phyloP scores from a whole-genome alignment of 2,888 invertebrate genomes.

The Ennomos erosarius region DNA sequence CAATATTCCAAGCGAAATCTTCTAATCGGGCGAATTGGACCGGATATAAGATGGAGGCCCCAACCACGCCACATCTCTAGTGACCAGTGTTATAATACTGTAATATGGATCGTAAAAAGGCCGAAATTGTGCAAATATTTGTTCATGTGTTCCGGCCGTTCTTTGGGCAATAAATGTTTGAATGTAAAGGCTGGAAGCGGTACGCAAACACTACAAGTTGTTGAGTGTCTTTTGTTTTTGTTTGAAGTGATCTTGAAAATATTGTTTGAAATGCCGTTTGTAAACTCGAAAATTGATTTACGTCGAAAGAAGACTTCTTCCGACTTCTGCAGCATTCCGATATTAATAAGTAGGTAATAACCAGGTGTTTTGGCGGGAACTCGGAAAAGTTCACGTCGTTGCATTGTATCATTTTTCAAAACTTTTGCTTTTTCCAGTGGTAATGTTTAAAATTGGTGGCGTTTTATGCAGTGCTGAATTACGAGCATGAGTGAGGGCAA shows the following conservation, averaged over 20 bases:
- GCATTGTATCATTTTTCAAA: no score
- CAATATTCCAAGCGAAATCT: no score
- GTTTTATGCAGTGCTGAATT: no score
- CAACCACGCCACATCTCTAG: slow-evolving; percentile 9
- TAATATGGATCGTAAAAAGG: slow-evolving; percentile 39
- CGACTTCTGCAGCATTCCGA: no score
- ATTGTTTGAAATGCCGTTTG: not conserved
- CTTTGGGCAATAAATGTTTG: slow-evolving; percentile 31
- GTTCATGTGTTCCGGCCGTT: slow-evolving; percentile 34
- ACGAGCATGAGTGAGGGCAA: no score
- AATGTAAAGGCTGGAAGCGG: slow-evolving; percentile 25
- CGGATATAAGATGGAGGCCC: not conserved
- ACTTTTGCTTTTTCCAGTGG: no score
- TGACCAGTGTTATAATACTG: slow-evolving; percentile 36
- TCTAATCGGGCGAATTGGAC: not conserved
- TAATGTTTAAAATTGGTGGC: no score
- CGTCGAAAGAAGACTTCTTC: no score
- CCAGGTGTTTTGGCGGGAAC: no score
- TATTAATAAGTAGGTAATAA: no score
- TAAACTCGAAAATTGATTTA: not conserved
- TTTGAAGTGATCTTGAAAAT: slow-evolving; percentile 10
- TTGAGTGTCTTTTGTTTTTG: slow-evolving; percentile 14
- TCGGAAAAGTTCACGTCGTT: no score
- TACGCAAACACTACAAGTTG: slow-evolving; percentile 8
- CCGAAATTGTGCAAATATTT: slow-evolving; percentile 39